These are phyloP conservation scores for Erpobdella octoculata DNA, from an alignment of 2,888 invertebrate species.

Conservation along the genomic window DNA sequence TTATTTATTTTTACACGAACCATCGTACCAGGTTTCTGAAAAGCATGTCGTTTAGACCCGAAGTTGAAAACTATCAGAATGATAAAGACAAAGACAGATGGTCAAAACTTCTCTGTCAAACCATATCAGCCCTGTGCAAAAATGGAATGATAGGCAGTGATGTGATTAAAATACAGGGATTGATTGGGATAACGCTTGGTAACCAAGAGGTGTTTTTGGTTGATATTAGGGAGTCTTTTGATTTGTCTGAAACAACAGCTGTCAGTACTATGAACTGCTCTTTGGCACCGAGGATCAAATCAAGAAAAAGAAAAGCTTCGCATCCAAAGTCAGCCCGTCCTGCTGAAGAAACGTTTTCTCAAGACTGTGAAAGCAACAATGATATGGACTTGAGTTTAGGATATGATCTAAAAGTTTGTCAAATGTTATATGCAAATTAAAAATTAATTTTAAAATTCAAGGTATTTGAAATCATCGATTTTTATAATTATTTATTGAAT, in stretches of 20 bases:
- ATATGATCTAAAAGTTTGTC: too few species aligned
- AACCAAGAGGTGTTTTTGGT: conserved; percentile 29
- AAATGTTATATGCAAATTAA: too few species aligned
- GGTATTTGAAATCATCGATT: too few species aligned
- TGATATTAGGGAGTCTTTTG: conserved; percentile 26
- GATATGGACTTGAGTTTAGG: conserved; percentile 1
- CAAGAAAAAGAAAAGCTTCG: conserved; percentile 6
- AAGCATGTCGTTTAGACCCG: too few species aligned
- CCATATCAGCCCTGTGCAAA: conserved; percentile 20
- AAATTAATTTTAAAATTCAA: too few species aligned
- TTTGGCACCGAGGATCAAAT: not conserved
- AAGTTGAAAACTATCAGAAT: too few species aligned
- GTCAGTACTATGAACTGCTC: not conserved
- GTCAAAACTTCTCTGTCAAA: conserved; percentile 23
- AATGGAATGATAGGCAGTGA: conserved; percentile 15
- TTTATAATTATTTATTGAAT: too few species aligned
- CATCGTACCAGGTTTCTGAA: too few species aligned
- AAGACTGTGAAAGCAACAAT: not conserved
- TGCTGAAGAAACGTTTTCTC: not conserved
- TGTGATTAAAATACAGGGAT: conserved; percentile 21
- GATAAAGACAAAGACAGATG: conserved; percentile 22
- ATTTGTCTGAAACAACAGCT: not conserved
- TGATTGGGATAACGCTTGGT: conserved; percentile 28
- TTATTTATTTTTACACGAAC: too few species aligned
- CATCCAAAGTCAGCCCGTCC: not conserved